Base-by-base conservation (phyloP, 2,888 invertebrate genomes). In the Eucera pruinosa region DNA sequence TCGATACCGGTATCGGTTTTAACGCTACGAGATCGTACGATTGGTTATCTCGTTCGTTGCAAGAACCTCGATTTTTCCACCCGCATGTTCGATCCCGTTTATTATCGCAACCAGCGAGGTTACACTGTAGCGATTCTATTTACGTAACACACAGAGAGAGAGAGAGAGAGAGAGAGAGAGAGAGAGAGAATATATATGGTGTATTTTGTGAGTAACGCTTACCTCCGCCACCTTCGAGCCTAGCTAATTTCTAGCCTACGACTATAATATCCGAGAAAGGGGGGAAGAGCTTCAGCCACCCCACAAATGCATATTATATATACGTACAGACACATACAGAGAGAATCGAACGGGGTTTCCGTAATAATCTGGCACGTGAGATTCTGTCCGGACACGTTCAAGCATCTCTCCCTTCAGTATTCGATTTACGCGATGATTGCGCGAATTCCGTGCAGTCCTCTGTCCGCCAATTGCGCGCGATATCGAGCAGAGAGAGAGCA, bases 331-430 rank as follows among this genome's bases (percentile, higher is more conserved):
- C 23, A 55, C 39, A 39, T 13, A 18, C 18, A 33, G 41, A 64
- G 55, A 50, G 61, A 39, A 47, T 33, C 64, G 58, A 47, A 69
- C 67, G 62, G 47, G n/a, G 64, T 66, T 50, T 11, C 43, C 57
- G 58, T 47, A 67, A 75, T 75, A 78, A 81, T 78, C 81, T 81
- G 82, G 82, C 81, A 81, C 81, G 82, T 69, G 82, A 81, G 82
- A 81, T 78, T 73, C 58, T 69, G 20, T 36, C 50, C 41, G 66
- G 54, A 72, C 60, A 79, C 58, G 69, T 73, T 80, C 74, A 61
- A 71, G 77, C 61, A 70, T 66, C 78, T 62, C 66, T 52, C 61
- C 57, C 50, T 60, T 67, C 52, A 71, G 65, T 62, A 77, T 78
- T 77, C 78, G 66, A 78, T 78, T 78, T 78, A 72, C 78, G 65